Evolutionary conservation across 2,888 invertebrate species (phyloP), one percentile per base, ranked within the genome.

Genomic region (Neoscelio sp.): DNA sequence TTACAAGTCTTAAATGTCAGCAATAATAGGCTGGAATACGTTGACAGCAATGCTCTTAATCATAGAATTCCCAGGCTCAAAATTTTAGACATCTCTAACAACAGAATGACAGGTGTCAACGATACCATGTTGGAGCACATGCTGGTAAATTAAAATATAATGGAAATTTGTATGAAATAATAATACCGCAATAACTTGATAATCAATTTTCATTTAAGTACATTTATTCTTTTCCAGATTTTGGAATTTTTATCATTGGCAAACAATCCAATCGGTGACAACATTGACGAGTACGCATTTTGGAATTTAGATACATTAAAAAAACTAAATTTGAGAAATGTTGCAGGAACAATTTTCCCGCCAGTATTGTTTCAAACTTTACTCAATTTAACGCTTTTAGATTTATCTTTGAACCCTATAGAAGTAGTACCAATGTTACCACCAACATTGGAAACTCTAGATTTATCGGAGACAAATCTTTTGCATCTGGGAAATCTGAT

Each of bases 1-100:
- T 91, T 98, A 73, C 96, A 97, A 91, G 95, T 96, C 82, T 92
- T 98, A 48, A 96, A 97, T 88, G 92, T 98, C 82, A 95, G 96
- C 83, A 94, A 96, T 89, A 98, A 98, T 89, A 93, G 94, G 87
- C 91, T 98, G 64, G 96, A 96, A 88, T 95, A 93, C 71, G 95
- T 98, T 78, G 95, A 89, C 38, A 88, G 90, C 33, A 85, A 85
- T 50, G 87, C 89, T n/a, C 42, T 90, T 0, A 89, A 85, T 73
- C 78, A 86, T n/a, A 83, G 87, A 68, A 82, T 88, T 18, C 79
- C 86, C 1, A 89, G 88, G 42, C 81, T 90, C 2, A 85, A 85
- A 77, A 77, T 85, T 23, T 76, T 90, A 33, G 90, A 90, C 77
- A 81, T 90, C 0, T 90, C 90, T 0, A 87, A 71, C 70, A 90